Base-by-base conservation (phyloP, 2,797 vertebrate genomes). In the Allobates femoralis region DNA sequence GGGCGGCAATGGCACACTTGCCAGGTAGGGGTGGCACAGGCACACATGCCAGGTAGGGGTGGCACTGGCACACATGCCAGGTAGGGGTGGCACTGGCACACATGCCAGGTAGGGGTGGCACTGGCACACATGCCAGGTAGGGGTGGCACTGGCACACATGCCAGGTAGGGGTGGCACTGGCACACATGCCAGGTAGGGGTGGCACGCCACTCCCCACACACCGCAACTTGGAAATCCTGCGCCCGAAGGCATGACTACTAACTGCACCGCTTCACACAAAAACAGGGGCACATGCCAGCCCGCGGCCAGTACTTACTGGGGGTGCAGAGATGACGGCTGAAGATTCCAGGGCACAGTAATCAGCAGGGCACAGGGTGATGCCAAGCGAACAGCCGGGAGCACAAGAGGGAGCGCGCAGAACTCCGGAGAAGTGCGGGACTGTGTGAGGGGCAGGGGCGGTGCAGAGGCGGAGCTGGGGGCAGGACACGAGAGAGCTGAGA, bases 11-110 rank as follows among this genome's bases (percentile, higher is more conserved):
- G n/a, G n/a, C n/a, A n/a, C n/a, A 41, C 37, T 5, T 41, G 37
- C 37, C 37, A 41, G 37, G 37, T 3, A 41, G 2, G 3, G 37
- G 10, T 4, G 37, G 37, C 37, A 41, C n/a, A 16, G 51, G 50
- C 74, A 75, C 11, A 51, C 46, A 51, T 19, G 74, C 46, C 74
- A 76, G 73, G n/a, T 28, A 51, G 21, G 50, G 46, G 14, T 8
- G 50, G 14, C 74, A 77, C n/a, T n/a, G n/a, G n/a, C n/a, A n/a
- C n/a, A n/a, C 26, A 28, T 19, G 74, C 46, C 74, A 76, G 73
- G 41, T 51, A 51, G 37, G 26, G 73, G 14, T 8, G 50, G 14
- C 74, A 77, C n/a, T n/a, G n/a, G n/a, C n/a, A n/a, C n/a, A n/a
- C 26, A 28, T 19, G 74, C 46, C 74, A 76, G 73, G 41, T 51